Evolutionary conservation across 2,113 vertebrate species (phyloP).

Genomic region (Varanus komodoensis): DNA sequence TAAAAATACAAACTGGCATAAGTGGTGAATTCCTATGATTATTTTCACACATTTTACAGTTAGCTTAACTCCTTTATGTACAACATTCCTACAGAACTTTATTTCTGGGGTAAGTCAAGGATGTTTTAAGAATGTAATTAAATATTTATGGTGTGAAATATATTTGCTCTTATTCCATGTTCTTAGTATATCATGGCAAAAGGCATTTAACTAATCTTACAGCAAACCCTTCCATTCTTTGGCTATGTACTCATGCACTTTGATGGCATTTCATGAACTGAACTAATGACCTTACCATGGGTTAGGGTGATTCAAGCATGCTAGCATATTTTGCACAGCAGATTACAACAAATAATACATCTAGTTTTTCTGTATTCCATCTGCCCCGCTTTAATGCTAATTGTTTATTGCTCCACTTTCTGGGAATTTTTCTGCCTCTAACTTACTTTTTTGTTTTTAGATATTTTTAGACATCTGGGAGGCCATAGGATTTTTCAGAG

Average conservation of each 20-base stretch:
- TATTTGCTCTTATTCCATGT: not conserved
- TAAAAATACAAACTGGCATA: not conserved
- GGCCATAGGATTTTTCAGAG: too few relatives aligned
- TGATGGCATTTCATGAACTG: not conserved
- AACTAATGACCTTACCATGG: not conserved
- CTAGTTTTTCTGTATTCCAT: not conserved
- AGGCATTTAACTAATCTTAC: not conserved
- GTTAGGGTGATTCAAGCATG: not conserved
- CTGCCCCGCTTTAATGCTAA: too few relatives aligned
- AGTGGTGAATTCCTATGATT: not conserved
- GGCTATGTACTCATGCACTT: not conserved
- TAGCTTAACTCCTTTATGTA: not conserved
- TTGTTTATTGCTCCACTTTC: not conserved
- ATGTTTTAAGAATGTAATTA: not conserved
- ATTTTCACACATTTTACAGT: not conserved
- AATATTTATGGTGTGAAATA: not conserved
- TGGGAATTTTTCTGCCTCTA: not conserved
- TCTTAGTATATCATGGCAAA: not conserved
- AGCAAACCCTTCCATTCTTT: conserved; percentile 4
- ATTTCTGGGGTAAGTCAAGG: not conserved
- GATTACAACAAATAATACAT: not conserved
- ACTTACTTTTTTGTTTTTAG: not conserved
- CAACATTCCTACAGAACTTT: not conserved
- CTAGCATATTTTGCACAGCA: not conserved
- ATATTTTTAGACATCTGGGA: not conserved